These are phyloP conservation scores for Anneissia japonica DNA, from an alignment of 35 echinoderm and acorn worm species.

Conservation along the genomic window DNA sequence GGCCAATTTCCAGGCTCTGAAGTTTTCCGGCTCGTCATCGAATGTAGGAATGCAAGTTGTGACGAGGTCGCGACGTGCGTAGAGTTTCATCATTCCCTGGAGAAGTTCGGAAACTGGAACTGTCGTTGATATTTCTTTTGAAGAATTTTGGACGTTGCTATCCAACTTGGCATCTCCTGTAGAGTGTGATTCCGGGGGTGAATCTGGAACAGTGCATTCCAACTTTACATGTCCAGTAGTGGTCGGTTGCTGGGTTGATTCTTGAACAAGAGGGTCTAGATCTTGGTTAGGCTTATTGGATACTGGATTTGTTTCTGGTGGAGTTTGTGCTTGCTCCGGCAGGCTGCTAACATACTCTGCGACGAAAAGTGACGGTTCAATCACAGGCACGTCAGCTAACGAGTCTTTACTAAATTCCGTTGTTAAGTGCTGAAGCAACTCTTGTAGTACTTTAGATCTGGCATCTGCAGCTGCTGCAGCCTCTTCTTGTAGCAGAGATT, in stretches of 20 bases:
- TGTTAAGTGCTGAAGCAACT: background rate
- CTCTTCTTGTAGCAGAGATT: background rate
- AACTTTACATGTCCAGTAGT: too few relatives aligned
- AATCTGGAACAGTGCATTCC: too few relatives aligned
- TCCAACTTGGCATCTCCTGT: too few relatives aligned
- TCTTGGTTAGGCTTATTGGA: background rate
- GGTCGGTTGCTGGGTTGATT: too few relatives aligned
- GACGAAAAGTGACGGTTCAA: background rate
- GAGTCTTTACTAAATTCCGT: background rate
- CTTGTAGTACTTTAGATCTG: background rate
- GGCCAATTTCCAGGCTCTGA: background rate
- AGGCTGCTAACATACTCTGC: background rate
- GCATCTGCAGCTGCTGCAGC: background rate
- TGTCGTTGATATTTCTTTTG: too few relatives aligned
- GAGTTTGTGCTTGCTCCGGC: background rate
- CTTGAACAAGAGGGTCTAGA: too few relatives aligned
- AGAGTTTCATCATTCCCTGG: background rate
- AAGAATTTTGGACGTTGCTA: too few relatives aligned
- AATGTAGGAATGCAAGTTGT: background rate
- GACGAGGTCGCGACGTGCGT: background rate
- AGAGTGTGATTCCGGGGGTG: too few relatives aligned
- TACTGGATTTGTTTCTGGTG: background rate
- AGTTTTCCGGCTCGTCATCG: background rate
- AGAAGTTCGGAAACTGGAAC: background rate
- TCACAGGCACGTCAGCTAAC: background rate